Percentiles rank a stretch among this genome's conserved stretches.
These are phyloP conservation scores for Dipodomys ordii DNA, from an alignment of 2,113 vertebrate genomes.

Conservation along the genomic window DNA sequence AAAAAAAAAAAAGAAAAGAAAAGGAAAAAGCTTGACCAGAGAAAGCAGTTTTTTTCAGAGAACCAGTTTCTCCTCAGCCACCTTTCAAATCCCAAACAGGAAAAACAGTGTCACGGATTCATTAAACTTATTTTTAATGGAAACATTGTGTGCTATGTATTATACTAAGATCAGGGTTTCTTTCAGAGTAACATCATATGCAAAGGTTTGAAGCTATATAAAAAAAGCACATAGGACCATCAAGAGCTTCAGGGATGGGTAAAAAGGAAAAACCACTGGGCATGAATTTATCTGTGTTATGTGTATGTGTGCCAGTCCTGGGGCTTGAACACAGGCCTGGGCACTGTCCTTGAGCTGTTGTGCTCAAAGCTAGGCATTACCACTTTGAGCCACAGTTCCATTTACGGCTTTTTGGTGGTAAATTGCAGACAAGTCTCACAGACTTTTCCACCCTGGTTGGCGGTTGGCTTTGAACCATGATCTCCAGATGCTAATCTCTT, in stretches of 20 bases:
- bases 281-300: too few relatives aligned
- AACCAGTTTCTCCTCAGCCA: not conserved
- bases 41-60: too few relatives aligned
- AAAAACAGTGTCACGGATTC: not conserved
- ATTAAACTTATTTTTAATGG: conserved; percentile 42
- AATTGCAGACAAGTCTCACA: too few relatives aligned
- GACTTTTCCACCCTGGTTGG: too few relatives aligned
- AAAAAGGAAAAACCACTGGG: not conserved
- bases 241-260: not conserved
- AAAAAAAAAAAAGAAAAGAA: not conserved
- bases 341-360: too few relatives aligned
- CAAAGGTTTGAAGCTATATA: not conserved
- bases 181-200: conserved; percentile 25
- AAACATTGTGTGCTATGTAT: not conserved
- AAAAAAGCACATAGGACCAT: not conserved
- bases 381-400: too few relatives aligned
- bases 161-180: not conserved
- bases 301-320: too few relatives aligned
- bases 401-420: too few relatives aligned
- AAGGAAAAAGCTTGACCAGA: not conserved
- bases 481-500: too few relatives aligned
- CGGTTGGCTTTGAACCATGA: too few relatives aligned
- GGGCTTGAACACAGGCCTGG: too few relatives aligned
- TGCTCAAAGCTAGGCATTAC: too few relatives aligned
- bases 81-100: conserved; percentile 26